These are phyloP conservation scores for Cacatua alba DNA, from an alignment of 2,113 vertebrate species.

Conservation along the genomic window DNA sequence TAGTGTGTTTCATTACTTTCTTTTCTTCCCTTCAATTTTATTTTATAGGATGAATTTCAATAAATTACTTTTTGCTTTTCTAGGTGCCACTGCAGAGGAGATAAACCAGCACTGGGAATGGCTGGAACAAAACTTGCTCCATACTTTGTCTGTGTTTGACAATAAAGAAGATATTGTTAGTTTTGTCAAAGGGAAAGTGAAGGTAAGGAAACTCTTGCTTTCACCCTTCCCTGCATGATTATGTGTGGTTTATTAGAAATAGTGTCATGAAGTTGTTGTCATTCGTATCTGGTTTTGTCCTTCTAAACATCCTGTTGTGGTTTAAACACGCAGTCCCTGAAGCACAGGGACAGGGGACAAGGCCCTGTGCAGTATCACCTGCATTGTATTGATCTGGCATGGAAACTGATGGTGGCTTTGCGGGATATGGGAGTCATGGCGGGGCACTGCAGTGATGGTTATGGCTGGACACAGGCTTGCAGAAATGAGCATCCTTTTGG, in stretches of 20 bases:
- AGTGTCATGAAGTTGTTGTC: background rate
- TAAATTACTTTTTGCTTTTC: background rate
- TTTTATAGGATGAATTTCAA: background rate
- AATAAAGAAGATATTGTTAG: conserved; percentile 93
- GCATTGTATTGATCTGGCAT: accelerated
- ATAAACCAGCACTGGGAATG: conserved; percentile 95
- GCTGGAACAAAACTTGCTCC: conserved; percentile 92
- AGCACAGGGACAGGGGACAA: background rate
- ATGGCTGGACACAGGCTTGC: background rate
- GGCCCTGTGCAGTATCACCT: background rate
- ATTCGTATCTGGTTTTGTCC: background rate
- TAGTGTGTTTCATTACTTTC: background rate
- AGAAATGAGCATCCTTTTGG: background rate
- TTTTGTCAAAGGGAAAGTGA: conserved; percentile 95
- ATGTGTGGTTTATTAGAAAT: background rate
- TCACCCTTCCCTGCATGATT: background rate
- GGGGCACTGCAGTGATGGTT: background rate
- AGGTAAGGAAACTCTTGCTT: conserved; percentile 76
- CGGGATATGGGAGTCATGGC: accelerated
- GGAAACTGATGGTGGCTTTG: background rate
- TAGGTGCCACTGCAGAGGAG: conserved; percentile 91
- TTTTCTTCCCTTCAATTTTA: background rate
- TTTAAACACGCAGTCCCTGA: accelerated
- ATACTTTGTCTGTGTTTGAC: conserved; percentile 94
- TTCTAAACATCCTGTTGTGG: background rate